Percentiles rank a stretch among this genome's conserved stretches.
phyloP scores from a whole-genome alignment of 2,113 vertebrate genomes.

The Setophaga kirtlandii region DNA sequence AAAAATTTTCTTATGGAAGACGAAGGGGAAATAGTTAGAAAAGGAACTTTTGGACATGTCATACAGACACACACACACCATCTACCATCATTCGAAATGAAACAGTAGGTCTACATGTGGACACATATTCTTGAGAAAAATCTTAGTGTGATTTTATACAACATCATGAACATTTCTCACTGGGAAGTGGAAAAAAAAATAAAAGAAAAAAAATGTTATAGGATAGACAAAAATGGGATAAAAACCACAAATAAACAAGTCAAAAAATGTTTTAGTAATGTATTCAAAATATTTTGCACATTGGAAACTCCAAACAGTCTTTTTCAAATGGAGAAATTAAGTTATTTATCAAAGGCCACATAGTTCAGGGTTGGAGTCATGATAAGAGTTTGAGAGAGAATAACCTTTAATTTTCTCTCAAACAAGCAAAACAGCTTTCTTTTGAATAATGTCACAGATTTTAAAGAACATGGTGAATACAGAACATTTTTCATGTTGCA shows the following conservation, averaged over 20 bases:
- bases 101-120: background rate
- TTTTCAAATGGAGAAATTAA: background rate
- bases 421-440: background rate
- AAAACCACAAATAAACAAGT: background rate
- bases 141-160: background rate
- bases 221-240: background rate
- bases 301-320: background rate
- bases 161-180: background rate
- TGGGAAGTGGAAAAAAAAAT: background rate
- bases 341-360: background rate
- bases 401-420: background rate
- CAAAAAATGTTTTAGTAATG: background rate
- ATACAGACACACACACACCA: rapidly evolving
- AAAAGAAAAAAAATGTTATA: background rate
- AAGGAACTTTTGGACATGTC: background rate
- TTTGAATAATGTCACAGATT: background rate
- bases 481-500: background rate
- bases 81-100: background rate
- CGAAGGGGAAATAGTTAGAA: background rate
- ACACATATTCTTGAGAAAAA: background rate
- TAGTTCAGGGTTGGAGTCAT: background rate
- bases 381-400: background rate
- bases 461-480: background rate
- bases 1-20: background rate
- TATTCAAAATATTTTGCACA: background rate